Percentiles rank a stretch among this genome's conserved stretches.
These are phyloP conservation scores for Anthonomus grandis DNA, from an alignment of 1,140 invertebrate genomes.

Conservation along the genomic window DNA sequence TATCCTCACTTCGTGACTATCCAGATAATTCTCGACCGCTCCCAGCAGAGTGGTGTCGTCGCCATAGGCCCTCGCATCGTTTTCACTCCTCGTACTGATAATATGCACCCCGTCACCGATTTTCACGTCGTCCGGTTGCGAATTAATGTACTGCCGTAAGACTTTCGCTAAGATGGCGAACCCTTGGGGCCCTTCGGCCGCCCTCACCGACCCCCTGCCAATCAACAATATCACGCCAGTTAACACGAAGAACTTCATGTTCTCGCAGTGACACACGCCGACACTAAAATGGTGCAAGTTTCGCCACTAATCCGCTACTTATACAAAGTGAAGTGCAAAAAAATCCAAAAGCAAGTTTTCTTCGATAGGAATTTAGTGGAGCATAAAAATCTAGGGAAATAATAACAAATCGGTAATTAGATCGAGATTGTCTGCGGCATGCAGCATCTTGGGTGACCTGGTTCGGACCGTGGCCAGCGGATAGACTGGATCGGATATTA, in stretches of 20 bases:
- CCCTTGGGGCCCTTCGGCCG: conserved; percentile 38
- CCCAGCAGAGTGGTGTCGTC: conserved; percentile 55
- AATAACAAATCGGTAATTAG: conserved; percentile 40
- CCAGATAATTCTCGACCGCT: conserved; percentile 61
- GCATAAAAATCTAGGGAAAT: conserved; percentile 38
- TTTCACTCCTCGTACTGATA: conserved; percentile 50
- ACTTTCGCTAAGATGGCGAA: conserved; percentile 42
- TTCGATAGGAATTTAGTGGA: conserved; percentile 42
- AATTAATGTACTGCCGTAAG: conserved; percentile 42
- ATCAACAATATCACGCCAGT: conserved; percentile 44
- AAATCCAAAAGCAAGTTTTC: conserved; percentile 30
- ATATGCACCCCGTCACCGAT: conserved; percentile 62
- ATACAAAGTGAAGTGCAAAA: conserved; percentile 29
- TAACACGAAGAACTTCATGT: conserved; percentile 41
- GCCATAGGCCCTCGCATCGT: conserved; percentile 47
- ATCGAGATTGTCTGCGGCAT: conserved; percentile 33
- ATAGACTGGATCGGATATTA: conserved; percentile 17
- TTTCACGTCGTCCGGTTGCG: conserved; percentile 50
- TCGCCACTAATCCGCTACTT: conserved; percentile 26
- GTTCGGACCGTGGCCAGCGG: conserved; percentile 19
- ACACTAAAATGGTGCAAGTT: conserved; percentile 29
- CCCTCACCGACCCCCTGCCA: conserved; percentile 35
- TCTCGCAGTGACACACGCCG: conserved; percentile 32
- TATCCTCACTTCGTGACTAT: conserved; percentile 66
- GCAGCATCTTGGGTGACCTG: conserved; percentile 30